These are phyloP conservation scores for Mayetiola destructor DNA, from an alignment of 2,888 invertebrate species.

Conservation along the genomic window DNA sequence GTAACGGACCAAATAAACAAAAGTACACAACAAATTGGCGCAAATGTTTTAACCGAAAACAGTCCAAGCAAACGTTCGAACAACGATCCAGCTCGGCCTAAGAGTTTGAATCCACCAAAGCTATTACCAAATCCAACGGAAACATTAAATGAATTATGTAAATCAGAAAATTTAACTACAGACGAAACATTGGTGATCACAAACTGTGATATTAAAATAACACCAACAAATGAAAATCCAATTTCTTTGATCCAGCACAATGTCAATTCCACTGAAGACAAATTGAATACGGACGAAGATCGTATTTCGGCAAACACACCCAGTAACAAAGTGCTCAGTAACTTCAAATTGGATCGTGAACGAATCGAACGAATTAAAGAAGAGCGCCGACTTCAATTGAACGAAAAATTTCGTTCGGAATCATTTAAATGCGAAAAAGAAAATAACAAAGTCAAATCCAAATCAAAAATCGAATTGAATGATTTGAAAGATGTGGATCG, in stretches of 20 bases:
- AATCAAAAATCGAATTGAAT: conserved; percentile 33
- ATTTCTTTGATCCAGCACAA: conserved; percentile 43
- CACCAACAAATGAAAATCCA: conserved; percentile 47
- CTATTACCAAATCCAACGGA: conserved; percentile 28
- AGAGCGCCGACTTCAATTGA: conserved; percentile 67
- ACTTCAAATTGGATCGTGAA: conserved; percentile 53
- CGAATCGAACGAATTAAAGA: conserved; percentile 83
- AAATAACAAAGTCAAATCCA: conserved; percentile 36
- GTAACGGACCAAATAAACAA: conserved; percentile 22
- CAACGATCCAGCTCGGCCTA: conserved; percentile 45
- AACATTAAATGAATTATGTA: conserved; percentile 17
- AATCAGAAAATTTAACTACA: conserved; percentile 18
- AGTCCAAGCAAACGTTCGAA: conserved; percentile 42
- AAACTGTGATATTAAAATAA: conserved; percentile 32
- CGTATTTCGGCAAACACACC: conserved; percentile 22
- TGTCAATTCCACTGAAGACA: conserved; percentile 19
- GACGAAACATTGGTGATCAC: neutral
- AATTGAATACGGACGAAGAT: conserved; percentile 14
- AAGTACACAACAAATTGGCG: conserved; percentile 26
- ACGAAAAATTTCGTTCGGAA: conserved; percentile 75
- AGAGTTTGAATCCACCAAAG: conserved; percentile 43
- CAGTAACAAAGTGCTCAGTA: conserved; percentile 36
- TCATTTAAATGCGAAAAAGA: conserved; percentile 52
- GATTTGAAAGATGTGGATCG: conserved; percentile 26
- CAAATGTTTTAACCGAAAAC: conserved; percentile 21